Conservation (phyloP, 2,113 vertebrate genomes). For the Atlantisia rogersi region DNA sequence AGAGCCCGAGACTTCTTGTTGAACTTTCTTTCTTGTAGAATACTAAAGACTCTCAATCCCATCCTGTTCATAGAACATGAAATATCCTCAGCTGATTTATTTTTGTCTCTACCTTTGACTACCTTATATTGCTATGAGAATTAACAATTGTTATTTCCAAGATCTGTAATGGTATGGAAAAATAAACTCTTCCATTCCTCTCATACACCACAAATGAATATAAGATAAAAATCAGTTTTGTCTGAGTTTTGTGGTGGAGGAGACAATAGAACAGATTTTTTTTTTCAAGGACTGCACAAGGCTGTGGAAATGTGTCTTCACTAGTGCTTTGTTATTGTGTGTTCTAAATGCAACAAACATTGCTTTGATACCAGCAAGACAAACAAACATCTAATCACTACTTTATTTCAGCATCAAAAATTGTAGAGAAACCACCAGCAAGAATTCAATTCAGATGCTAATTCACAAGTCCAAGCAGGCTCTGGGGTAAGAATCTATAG, state of each 20-base stretch:
- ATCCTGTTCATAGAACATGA: background rate
- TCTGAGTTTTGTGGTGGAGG: background rate
- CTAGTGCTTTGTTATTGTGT: background rate
- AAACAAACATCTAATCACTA: background rate
- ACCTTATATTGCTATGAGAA: background rate
- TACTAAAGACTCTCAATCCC: background rate
- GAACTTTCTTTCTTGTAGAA: background rate
- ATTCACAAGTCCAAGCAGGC: background rate
- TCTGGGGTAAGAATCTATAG: background rate
- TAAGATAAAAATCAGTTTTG: background rate
- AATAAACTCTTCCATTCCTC: background rate
- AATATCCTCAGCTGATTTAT: background rate
- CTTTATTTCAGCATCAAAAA: background rate
- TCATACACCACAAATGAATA: background rate
- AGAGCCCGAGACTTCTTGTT: background rate
- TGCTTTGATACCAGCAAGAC: background rate
- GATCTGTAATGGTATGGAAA: background rate
- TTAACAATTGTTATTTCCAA: background rate
- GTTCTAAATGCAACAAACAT: background rate
- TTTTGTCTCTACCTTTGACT: background rate
- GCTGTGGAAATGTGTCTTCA: background rate
- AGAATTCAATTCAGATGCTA: background rate
- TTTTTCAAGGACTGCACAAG: background rate
- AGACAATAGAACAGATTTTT: background rate
- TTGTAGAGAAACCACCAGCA: background rate